phyloP scores from a whole-genome alignment of 2,797 vertebrate species.

The Meda fulgida region DNA sequence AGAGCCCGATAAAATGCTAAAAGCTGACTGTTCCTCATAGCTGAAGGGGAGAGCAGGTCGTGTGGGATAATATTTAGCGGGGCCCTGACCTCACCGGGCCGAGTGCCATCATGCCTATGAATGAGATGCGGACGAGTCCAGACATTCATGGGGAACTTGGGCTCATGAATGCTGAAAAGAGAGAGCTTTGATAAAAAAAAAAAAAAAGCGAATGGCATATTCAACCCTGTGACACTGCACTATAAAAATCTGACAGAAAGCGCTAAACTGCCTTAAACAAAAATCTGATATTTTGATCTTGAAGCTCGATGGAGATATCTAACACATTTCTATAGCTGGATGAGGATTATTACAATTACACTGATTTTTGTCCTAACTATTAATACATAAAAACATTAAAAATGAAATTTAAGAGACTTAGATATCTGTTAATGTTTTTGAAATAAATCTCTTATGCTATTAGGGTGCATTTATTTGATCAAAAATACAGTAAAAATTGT shows the following conservation, averaged over 20 bases:
- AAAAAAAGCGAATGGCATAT: conserved; percentile 6
- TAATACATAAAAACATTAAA: background rate
- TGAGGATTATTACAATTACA: background rate
- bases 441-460: background rate
- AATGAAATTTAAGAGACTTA: background rate
- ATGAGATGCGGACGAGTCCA: conserved; percentile 50
- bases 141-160: conserved; percentile 39
- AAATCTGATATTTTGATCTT: background rate
- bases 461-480: background rate
- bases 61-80: conserved; percentile 47
- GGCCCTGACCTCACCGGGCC: conserved; percentile 48
- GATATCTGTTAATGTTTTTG: background rate
- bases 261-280: background rate
- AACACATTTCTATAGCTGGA: background rate
- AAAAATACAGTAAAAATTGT: background rate
- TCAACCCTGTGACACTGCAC: conserved; percentile 1
- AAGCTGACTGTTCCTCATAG: conserved; percentile 11
- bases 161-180: conserved; percentile 10
- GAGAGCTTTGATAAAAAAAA: conserved; percentile 36
- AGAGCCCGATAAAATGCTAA: conserved; percentile 38
- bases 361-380: background rate
- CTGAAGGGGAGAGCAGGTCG: background rate
- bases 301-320: background rate
- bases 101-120: conserved; percentile 55
- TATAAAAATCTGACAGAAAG: conserved; percentile 9